A percentile compares a stretch with the other conserved stretches of the same genome.
phyloP scores from a whole-genome alignment of 2,113 vertebrate genomes.

The Rafetus swinhoei region DNA sequence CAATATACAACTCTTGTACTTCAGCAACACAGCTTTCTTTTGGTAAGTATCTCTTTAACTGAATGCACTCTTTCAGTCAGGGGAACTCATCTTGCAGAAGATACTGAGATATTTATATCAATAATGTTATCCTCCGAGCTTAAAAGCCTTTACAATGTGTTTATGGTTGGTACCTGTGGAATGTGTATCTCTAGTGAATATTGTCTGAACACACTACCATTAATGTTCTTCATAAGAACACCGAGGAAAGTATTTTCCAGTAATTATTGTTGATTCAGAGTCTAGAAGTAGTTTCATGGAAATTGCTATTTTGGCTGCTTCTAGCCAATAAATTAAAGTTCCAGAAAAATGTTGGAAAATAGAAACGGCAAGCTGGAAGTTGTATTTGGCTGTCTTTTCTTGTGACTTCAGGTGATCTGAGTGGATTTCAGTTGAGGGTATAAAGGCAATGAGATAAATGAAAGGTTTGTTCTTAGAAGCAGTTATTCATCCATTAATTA shows the following conservation, averaged over 20 bases:
- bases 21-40: not conserved
- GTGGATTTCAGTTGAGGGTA: constrained; percentile 39
- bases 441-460: constrained; percentile 49
- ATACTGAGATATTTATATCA: constrained; percentile 27
- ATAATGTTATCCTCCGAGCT: not conserved
- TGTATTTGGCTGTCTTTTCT: constrained; percentile 49
- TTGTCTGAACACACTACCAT: not conserved
- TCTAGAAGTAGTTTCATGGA: constrained; percentile 5
- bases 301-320: constrained; percentile 29
- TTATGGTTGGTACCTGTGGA: not conserved
- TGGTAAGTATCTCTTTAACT: constrained; percentile 7
- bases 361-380: constrained; percentile 21
- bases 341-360: constrained; percentile 50
- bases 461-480: constrained; percentile 53
- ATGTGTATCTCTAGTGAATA: not conserved
- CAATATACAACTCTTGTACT: not conserved
- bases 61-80: not conserved
- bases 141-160: not conserved
- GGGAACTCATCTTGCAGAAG: constrained; percentile 40
- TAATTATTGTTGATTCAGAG: constrained; percentile 4
- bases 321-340: constrained; percentile 49
- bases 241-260: not conserved
- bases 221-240: constrained; percentile 26
- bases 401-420: constrained; percentile 45
- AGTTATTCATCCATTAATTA: constrained; percentile 69